Evolutionary conservation across 2,888 invertebrate species (phyloP), one percentile per base, ranked within the genome.

Genomic region (Nebria brevicollis): DNA sequence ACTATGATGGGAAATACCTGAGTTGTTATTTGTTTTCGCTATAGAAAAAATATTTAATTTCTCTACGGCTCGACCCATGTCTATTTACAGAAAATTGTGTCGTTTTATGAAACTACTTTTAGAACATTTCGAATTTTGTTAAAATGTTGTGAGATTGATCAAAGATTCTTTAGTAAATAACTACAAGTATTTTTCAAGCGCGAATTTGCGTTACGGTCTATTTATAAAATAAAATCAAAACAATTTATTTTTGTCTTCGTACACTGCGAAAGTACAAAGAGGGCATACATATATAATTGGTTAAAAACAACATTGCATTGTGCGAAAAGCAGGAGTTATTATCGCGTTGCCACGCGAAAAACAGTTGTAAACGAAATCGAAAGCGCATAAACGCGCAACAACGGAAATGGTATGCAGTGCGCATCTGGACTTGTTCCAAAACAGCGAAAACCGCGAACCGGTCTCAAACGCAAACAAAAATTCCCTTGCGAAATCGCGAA

Each of bases 351-450:
- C 8, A 54, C 54, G 8, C 54, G 1, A 54, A 13, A 54, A 54
- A 54, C 54, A 54, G 54, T 54, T 75, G 79, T 79, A 79, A 79
- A 72, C 73, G 79, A 79, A 79, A 79, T 13, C 74, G 79, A 79
- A 79, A 79, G 79, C 79, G 68, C 41, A 73, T 26, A 65, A n/a
- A 74, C 15, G 79, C 79, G 79, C 75, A 68, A 43, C 41, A 79
- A 26, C 66, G 78, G 78, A 74, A 79, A 79, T 70, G 73, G 72
- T 15, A 20, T 42, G 65, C 73, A 68, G 15, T 41, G 77, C 66
- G 78, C 78, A 79, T 79, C 79, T 79, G 79, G 79, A 66, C 66
- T 65, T 75, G 75, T 74, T 66, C 79, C 79, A 79, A 79, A 75
- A 79, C 74, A 66, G 15, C 68, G 43, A 15, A 42, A 34, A 13